phyloP scores from a whole-genome alignment of 2,113 vertebrate genomes.

The Ailurus styani region DNA sequence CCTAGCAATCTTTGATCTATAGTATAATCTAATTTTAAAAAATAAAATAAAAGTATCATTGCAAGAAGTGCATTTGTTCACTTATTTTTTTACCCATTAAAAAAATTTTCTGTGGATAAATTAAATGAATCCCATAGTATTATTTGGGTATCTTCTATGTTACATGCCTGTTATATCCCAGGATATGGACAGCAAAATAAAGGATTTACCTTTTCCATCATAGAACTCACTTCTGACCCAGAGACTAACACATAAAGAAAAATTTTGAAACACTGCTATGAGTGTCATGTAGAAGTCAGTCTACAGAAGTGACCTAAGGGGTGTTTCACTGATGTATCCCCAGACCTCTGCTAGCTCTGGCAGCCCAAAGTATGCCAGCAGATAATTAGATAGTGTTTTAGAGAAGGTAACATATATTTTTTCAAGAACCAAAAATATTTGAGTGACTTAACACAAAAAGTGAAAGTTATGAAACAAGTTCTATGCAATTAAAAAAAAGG shows the following conservation, averaged over 20 bases:
- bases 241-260: background rate
- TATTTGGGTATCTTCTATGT: background rate
- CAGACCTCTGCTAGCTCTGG: background rate
- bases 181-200: background rate
- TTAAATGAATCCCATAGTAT: background rate
- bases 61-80: background rate
- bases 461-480: background rate
- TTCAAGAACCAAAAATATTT: background rate
- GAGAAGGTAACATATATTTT: background rate
- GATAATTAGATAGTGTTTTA: background rate
- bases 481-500: background rate
- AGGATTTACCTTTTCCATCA: background rate
- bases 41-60: background rate
- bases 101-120: background rate
- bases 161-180: background rate
- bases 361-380: background rate
- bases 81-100: background rate
- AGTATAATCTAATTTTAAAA: background rate
- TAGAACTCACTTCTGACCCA: background rate
- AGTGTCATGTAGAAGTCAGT: background rate
- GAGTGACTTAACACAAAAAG: background rate
- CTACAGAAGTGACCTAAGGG: background rate
- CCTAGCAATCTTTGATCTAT: background rate
- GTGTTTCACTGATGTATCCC: too few species aligned
- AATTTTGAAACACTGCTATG: background rate